These are phyloP conservation scores for Australoheros scitulus DNA, from an alignment of 2,113 vertebrate genomes.

Conservation along the genomic window DNA sequence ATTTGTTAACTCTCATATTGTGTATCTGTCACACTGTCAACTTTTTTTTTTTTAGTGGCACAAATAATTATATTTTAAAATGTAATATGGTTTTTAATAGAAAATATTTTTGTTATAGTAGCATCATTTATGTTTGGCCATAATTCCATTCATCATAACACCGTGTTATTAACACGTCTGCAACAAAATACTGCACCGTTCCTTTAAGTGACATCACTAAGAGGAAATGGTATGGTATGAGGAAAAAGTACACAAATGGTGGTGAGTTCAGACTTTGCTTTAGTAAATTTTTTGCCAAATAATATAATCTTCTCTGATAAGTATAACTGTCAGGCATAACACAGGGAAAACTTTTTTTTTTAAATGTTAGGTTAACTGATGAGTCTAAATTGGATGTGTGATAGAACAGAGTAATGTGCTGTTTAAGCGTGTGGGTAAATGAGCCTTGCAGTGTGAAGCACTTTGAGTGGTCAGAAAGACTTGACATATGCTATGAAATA, in stretches of 20 bases:
- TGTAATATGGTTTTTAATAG: background rate
- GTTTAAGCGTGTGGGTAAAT: background rate
- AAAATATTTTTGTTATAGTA: background rate
- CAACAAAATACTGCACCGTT: background rate
- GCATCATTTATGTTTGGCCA: background rate
- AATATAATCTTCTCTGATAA: background rate
- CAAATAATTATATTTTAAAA: background rate
- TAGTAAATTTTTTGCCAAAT: background rate
- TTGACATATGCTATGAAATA: constrained; percentile 4
- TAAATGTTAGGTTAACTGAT: background rate
- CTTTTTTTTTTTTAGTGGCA: background rate
- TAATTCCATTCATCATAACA: background rate
- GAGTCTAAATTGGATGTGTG: background rate
- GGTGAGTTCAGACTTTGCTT: background rate
- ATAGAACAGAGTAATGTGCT: background rate
- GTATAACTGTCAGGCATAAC: background rate
- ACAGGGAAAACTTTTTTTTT: background rate
- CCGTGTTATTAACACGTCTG: background rate
- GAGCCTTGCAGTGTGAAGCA: background rate
- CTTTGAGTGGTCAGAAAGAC: background rate
- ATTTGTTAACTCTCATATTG: background rate
- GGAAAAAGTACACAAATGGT: background rate
- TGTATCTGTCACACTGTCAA: background rate
- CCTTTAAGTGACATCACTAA: background rate
- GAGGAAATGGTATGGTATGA: background rate